Conservation (phyloP, 2,888 invertebrate species). For the Ashinkailepas kermadecensis region DNA sequence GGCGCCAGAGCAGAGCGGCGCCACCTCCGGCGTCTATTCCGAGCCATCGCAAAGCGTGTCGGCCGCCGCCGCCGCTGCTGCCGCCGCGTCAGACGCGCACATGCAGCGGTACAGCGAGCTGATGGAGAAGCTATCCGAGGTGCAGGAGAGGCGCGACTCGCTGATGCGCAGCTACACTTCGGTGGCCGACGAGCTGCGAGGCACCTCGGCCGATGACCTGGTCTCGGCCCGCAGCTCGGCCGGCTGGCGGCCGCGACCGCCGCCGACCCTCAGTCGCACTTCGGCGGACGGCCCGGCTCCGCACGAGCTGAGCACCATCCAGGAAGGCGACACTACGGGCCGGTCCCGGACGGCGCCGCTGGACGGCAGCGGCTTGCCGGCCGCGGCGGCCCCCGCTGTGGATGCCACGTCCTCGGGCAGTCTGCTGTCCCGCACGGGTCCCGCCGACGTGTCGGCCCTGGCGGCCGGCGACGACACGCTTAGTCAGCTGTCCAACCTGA, state of each 20-base stretch:
- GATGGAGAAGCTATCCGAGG: constrained; percentile 9
- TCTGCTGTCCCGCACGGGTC: neutral
- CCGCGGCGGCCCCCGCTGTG: neutral
- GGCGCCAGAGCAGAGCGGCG: neutral
- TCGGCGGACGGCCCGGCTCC: neutral
- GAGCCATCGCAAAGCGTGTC: constrained; percentile 3
- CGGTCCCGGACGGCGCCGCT: neutral
- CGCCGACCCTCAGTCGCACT: neutral
- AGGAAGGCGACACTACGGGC: neutral
- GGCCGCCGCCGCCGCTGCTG: neutral
- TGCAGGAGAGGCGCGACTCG: constrained; percentile 10
- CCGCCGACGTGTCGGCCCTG: neutral
- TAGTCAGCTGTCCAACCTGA: constrained; percentile 4
- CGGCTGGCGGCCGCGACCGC: neutral
- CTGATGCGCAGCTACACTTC: constrained; percentile 3
- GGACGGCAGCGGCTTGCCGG: neutral
- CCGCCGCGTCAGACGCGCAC: neutral
- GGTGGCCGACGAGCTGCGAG: neutral
- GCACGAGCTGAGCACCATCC: constrained; percentile 20
- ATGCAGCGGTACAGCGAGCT: constrained; percentile 3
- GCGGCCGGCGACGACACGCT: neutral
- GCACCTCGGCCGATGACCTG: neutral
- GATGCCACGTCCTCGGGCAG: constrained; percentile 10
- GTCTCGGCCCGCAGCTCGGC: neutral
- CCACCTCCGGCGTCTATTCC: neutral